phyloP scores from a whole-genome alignment of 2,113 vertebrate genomes.

The Bothrops jararaca region DNA sequence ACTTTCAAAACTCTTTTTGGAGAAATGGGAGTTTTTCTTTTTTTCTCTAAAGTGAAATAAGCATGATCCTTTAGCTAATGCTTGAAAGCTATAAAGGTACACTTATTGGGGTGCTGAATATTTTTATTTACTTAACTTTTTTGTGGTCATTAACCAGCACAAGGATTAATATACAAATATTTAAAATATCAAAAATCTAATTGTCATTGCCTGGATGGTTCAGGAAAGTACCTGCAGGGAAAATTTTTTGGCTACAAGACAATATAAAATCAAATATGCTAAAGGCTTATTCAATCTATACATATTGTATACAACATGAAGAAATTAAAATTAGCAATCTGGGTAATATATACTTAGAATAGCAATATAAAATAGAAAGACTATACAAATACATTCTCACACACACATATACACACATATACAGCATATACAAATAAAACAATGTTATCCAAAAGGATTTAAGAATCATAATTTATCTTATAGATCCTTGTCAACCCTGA shows the following conservation, averaged over 20 bases:
- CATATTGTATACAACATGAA: not conserved
- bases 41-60: constrained; percentile 19
- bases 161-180: not conserved
- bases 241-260: not conserved
- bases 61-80: constrained; percentile 23
- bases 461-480: too few relatives aligned
- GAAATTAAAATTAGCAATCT: not conserved
- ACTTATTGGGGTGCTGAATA: constrained; percentile 25
- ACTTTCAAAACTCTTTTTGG: constrained; percentile 19
- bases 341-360: not conserved
- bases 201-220: not conserved
- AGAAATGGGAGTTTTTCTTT: constrained; percentile 47
- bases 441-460: not conserved
- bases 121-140: not conserved
- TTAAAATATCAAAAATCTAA: too few relatives aligned
- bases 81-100: constrained; percentile 14
- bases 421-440: not conserved
- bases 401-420: not conserved
- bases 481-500: too few relatives aligned
- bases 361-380: not conserved
- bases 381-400: not conserved
- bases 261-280: not conserved
- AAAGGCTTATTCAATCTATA: not conserved
- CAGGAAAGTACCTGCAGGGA: not conserved
- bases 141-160: not conserved